A percentile compares a stretch with the other conserved stretches of the same genome.
These are phyloP conservation scores for Trichopoda pennipes DNA, from an alignment of 2,888 invertebrate genomes.

Conservation along the genomic window DNA sequence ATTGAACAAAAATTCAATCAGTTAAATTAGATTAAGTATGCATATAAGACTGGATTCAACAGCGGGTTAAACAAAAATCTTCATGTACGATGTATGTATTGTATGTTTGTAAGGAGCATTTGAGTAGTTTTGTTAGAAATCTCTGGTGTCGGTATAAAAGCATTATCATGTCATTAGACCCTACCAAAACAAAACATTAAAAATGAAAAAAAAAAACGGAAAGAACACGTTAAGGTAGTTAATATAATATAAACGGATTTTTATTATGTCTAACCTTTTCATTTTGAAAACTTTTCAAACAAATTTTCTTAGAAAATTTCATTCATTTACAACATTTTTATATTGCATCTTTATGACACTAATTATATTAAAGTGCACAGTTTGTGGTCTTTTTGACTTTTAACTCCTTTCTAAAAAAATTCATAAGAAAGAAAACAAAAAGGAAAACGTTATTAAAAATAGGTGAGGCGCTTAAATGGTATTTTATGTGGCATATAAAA, in stretches of 20 bases:
- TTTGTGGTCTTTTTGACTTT: slow-evolving; percentile 60
- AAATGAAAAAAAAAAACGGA: neutral
- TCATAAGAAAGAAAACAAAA: neutral
- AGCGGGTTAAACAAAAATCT: neutral
- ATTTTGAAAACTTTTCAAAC: neutral
- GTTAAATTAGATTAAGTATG: slow-evolving; percentile 16
- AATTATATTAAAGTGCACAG: slow-evolving; percentile 78
- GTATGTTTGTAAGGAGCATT: neutral
- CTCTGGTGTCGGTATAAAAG: slow-evolving; percentile 47
- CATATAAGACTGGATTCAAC: neutral
- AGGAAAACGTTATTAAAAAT: neutral
- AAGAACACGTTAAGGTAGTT: slow-evolving; percentile 55
- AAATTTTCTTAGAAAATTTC: slow-evolving; percentile 59
- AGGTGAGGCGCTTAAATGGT: slow-evolving; percentile 18
- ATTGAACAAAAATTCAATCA: slow-evolving; percentile 45
- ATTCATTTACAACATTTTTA: slow-evolving; percentile 44
- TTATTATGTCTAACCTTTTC: slow-evolving; percentile 44
- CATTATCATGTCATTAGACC: slow-evolving; percentile 66
- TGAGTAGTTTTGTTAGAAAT: neutral
- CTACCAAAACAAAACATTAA: slow-evolving; percentile 3
- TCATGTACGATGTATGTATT: neutral
- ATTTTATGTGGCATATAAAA: slow-evolving; percentile 3
- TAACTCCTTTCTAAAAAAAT: slow-evolving; percentile 17
- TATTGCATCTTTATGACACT: slow-evolving; percentile 74
- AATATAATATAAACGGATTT: slow-evolving; percentile 55